Evolutionary conservation across 1,140 invertebrate genomes (phyloP).

Genomic region (Drosophila paulistorum): DNA sequence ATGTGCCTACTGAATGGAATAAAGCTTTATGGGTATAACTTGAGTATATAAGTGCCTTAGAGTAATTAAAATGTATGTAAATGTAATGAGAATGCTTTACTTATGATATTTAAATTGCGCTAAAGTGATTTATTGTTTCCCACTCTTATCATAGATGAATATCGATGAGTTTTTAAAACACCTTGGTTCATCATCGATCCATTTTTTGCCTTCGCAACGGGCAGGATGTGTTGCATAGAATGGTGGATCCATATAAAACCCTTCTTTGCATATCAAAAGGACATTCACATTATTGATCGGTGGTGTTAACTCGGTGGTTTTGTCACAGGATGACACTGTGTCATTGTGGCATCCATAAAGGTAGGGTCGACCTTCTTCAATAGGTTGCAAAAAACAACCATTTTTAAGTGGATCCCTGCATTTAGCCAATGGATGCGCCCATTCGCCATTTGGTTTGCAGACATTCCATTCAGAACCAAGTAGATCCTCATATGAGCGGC

Average conservation of each 20-base stretch:
- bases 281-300: neutral
- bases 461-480: slow-evolving; percentile 22
- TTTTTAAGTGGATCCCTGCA: neutral
- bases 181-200: neutral
- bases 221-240: too few species aligned
- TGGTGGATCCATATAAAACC: neutral
- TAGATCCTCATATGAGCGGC: neutral
- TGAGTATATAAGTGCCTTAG: neutral
- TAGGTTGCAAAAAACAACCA: neutral
- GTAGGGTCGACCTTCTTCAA: neutral
- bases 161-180: too few species aligned
- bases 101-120: too few species aligned
- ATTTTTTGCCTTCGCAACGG: neutral
- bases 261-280: neutral
- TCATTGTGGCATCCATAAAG: neutral
- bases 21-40: too few species aligned
- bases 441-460: slow-evolving; percentile 9
- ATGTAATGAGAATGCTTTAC: too few species aligned
- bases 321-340: neutral
- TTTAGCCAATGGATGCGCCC: neutral
- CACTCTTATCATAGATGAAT: too few species aligned
- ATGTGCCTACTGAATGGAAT: neutral
- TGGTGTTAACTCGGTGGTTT: neutral
- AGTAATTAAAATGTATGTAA: too few species aligned
- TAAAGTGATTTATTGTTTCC: too few species aligned